These are phyloP conservation scores for Chloroceryle inda DNA, from an alignment of 2,797 vertebrate species.

Conservation along the genomic window DNA sequence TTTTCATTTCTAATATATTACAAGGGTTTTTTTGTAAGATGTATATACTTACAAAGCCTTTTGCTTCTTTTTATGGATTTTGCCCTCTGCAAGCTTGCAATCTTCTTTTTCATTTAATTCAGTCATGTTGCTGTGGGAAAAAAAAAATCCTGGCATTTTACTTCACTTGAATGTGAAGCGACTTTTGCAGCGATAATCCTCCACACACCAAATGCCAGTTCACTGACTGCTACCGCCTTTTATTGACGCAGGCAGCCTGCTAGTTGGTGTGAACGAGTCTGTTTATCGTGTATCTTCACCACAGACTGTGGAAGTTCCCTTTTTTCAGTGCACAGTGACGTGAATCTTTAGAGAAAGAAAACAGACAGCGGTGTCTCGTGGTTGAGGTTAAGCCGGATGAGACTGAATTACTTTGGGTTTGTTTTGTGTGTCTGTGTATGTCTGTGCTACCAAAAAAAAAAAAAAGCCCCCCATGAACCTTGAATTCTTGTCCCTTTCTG, in stretches of 20 bases:
- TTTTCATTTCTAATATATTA: background rate
- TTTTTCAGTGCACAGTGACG: constrained; percentile 76
- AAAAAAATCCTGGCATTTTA: constrained; percentile 79
- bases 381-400: constrained; percentile 75
- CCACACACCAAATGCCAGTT: background rate
- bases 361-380: constrained; percentile 59
- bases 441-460: background rate
- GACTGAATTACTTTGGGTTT: constrained; percentile 54
- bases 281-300: constrained; percentile 78
- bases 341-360: constrained; percentile 71
- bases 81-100: constrained; percentile 64
- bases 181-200: background rate
- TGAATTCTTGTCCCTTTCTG: background rate
- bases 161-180: background rate
- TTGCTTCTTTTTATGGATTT: constrained; percentile 74
- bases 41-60: constrained; percentile 81
- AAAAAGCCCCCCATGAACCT: background rate
- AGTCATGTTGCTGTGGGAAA: constrained; percentile 55
- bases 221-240: constrained; percentile 47
- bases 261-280: constrained; percentile 45
- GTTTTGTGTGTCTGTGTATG: background rate
- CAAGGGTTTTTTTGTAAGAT: background rate
- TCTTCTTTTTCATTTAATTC: constrained; percentile 61
- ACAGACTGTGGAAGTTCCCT: constrained; percentile 80
- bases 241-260: constrained; percentile 63